Base-by-base conservation (phyloP, 2,888 invertebrate genomes). In the Lithophane socia region DNA sequence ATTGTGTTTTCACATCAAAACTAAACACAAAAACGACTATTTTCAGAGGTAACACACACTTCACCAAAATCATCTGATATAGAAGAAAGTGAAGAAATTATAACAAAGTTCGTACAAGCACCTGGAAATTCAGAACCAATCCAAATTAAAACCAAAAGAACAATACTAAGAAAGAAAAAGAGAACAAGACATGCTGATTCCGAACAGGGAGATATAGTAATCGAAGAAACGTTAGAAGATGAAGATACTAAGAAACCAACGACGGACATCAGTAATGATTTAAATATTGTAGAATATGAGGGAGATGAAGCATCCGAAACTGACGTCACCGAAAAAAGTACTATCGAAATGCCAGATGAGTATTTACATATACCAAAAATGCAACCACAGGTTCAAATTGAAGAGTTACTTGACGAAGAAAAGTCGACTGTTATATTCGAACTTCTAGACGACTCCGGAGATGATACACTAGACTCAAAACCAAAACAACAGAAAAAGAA, bases 71-170 rank as follows among this genome's bases (percentile, higher is more conserved):
- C 94, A 80, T 96, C 95, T 10, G 97, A 97, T 75, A 84, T 94
- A 61, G 96, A 97, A 93, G 97, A 97, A 95, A 95, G 96, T 64
- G 97, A 97, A 92, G 97, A 97, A 95, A 97, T 97, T 29, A 91
- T 97, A 60, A 97, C 97, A 1, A 97, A 97, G 92, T 97, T 97
- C 86, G 93, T 97, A 85, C 94, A 95, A 91, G 91, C 94, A 63
- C 95, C 97, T 16, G 97, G 96, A 44, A 94, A 95, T 75, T 92
- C 93, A n/a, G 97, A 97, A 92, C 97, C 97, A 12, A 96, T 95
- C 79, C 96, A 97, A 92, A 94, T 97, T 29, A 97, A 97, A 92
- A 97, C 97, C 3, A 97, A 97, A 90, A 89, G 97, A 86, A 97
- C 97, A 1, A 96, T 97, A 77, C 88, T 97, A 75, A 93, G 96